Evolutionary conservation across 2,113 vertebrate genomes (phyloP).

Genomic region (Poecilia latipinna): DNA sequence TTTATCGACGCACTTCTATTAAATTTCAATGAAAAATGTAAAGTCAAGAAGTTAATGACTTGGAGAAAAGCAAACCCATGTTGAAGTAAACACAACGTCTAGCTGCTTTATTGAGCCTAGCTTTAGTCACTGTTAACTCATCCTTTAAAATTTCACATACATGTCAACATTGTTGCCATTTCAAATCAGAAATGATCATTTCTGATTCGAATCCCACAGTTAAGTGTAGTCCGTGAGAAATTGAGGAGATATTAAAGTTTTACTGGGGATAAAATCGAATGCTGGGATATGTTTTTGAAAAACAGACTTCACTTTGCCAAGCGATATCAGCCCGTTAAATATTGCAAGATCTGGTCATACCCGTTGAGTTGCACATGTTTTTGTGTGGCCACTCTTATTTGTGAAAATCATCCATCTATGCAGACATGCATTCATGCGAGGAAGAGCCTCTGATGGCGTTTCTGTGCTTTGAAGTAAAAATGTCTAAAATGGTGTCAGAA

Average conservation of each 20-base stretch:
- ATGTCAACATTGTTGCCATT: no score
- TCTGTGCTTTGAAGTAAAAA: background rate
- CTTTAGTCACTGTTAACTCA: no score
- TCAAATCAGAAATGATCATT: background rate
- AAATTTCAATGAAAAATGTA: background rate
- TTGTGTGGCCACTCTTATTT: background rate
- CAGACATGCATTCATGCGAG: conserved; percentile 1
- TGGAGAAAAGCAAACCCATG: no score
- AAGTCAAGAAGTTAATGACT: background rate
- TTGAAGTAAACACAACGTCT: no score
- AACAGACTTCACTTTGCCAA: background rate
- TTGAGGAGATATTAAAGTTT: no score
- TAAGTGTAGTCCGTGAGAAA: background rate
- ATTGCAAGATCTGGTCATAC: background rate
- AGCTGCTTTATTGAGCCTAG: no score
- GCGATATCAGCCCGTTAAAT: background rate
- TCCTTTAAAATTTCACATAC: no score
- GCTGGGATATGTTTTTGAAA: background rate
- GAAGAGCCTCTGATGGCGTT: background rate
- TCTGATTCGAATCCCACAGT: background rate
- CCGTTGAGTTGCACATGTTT: background rate
- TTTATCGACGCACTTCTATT: background rate
- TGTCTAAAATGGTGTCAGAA: background rate
- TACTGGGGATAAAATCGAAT: background rate
- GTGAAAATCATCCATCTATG: conserved; percentile 2